Base-by-base conservation (phyloP, 2,113 vertebrate genomes). In the Mola mola region DNA sequence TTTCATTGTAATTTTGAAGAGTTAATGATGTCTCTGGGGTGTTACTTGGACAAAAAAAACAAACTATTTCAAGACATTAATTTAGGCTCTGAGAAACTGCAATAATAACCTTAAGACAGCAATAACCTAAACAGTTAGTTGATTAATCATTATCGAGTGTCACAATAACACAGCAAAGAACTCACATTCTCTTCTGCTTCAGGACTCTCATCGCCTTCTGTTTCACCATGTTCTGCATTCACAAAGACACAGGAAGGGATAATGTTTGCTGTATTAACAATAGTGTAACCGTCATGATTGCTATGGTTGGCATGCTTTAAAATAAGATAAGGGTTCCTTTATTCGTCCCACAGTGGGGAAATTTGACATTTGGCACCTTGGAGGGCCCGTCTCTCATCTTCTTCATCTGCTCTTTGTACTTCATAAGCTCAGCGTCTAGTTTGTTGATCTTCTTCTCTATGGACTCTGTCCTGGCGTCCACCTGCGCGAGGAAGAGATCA, bases 121-220 rank as follows among this genome's bases (percentile, higher is more conserved):
- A n/a, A n/a, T n/a, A n/a, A n/a, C n/a, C n/a, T n/a, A n/a, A n/a
- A n/a, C n/a, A 29, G 28, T 9, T 9, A 29, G 8, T 29, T 9
- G 8, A 29, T 29, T 6, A 9, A 29, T 29, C 28, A 29, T 4
- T 29, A 6, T 9, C 28, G 28, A 29, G 6, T 9, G 21, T 47
- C 5, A 29, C 7, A 15, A 15, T 0, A 2, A 10, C 2, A 33
- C 10, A 21, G 12, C 7, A 16, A 17, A 40, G 1, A 6, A 97
- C 97, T 98, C 89, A 99, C 97, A 97, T 96, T 77, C 94, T 92
- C 75, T 98, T 99, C 88, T 99, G 97, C 88, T 99, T 99, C 81
- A 99, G 90, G 36, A 99, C 96, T 77, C 97, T 90, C 93, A 98
- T 66, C 0, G 97, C 97, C 85, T 98, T 99, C 91, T 99, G 97